Conservation (phyloP, 2,888 invertebrate genomes). For the Cosmia trapezina region DNA sequence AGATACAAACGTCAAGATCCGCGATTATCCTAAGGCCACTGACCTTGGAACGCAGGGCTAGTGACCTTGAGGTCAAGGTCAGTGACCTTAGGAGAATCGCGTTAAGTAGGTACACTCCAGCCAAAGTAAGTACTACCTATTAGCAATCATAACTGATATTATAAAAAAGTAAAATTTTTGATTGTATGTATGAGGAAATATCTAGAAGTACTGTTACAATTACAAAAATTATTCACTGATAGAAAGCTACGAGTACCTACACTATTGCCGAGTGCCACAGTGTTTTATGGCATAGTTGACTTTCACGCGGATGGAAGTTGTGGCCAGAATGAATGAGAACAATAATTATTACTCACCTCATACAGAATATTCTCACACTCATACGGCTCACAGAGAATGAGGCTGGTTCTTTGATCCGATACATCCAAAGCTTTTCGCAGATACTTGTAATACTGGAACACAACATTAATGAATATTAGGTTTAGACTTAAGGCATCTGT, state of each 20-base stretch:
- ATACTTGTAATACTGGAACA: constrained; percentile 88
- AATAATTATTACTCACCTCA: constrained; percentile 81
- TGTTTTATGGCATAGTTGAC: not conserved
- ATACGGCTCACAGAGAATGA: constrained; percentile 89
- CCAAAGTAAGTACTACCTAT: too few species aligned
- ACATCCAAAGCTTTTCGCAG: constrained; percentile 86
- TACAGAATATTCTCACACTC: constrained; percentile 90
- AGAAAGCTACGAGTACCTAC: not conserved
- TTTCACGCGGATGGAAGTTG: not conserved
- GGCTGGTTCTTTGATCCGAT: constrained; percentile 86
- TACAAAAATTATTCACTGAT: too few species aligned
- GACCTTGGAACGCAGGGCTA: too few species aligned
- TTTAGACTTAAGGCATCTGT: not conserved
- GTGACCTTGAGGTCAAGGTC: too few species aligned
- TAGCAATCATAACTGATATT: too few species aligned
- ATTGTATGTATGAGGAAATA: too few species aligned
- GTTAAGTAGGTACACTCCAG: too few species aligned
- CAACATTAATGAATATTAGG: constrained; percentile 7
- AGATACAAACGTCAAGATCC: too few species aligned
- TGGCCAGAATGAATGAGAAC: not conserved
- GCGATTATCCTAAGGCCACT: too few species aligned
- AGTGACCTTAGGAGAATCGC: too few species aligned
- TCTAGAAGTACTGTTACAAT: too few species aligned
- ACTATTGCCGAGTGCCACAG: not conserved
- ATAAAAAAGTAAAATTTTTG: too few species aligned